Evolutionary conservation across 1,140 invertebrate genomes (phyloP).

Genomic region (Orius insidiosus): DNA sequence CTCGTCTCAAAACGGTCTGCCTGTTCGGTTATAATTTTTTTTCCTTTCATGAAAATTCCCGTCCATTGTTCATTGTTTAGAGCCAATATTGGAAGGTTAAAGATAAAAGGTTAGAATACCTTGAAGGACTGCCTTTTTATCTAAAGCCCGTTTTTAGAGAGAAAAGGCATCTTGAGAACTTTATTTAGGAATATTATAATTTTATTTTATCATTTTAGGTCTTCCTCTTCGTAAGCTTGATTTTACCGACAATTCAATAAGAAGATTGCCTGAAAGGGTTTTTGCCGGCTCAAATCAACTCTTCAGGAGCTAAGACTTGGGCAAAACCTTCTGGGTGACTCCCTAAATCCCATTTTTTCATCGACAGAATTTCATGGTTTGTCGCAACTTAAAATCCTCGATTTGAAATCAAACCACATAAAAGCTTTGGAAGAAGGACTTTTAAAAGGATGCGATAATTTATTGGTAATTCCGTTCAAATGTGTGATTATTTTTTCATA

Average conservation of each 20-base stretch:
- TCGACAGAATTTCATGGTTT: constrained; percentile 65
- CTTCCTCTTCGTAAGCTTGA: constrained; percentile 55
- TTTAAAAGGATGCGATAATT: constrained; percentile 57
- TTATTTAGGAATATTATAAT: too few relatives aligned
- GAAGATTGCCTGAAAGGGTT: constrained; percentile 58
- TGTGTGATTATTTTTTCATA: constrained; percentile 2
- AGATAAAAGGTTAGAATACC: too few relatives aligned
- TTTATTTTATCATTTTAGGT: constrained; percentile 23
- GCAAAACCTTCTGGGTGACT: constrained; percentile 71
- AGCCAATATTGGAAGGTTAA: too few relatives aligned
- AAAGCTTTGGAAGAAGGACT: constrained; percentile 67
- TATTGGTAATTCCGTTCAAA: constrained; percentile 37
- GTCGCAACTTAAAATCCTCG: constrained; percentile 47
- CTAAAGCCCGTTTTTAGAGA: too few relatives aligned
- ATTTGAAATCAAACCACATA: constrained; percentile 61
- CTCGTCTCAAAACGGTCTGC: neutral
- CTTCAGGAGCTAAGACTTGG: constrained; percentile 52
- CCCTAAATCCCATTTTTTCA: constrained; percentile 75
- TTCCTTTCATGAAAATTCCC: neutral
- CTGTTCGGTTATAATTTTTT: neutral
- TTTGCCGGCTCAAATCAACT: constrained; percentile 44
- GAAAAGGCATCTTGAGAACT: too few relatives aligned
- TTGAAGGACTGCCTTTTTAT: too few relatives aligned
- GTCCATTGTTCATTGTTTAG: neutral
- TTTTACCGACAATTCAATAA: constrained; percentile 61